These are phyloP conservation scores for Microtus oregoni DNA, from an alignment of 2,113 vertebrate genomes.

Conservation along the genomic window DNA sequence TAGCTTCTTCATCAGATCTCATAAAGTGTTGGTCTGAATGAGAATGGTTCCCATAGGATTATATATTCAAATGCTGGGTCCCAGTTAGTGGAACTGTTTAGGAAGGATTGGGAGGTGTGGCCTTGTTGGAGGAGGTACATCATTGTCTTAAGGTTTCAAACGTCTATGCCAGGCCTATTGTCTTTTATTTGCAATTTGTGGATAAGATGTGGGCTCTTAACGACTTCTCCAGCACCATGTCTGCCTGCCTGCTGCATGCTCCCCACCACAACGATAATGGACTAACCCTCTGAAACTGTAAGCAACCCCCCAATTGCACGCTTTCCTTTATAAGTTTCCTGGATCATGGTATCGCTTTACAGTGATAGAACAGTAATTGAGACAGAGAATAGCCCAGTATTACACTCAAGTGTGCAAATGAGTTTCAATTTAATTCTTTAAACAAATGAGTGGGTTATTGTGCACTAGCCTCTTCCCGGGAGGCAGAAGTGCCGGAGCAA, in stretches of 20 bases:
- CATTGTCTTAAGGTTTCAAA: not conserved
- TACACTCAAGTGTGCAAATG: not conserved
- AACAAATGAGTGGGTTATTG: not conserved
- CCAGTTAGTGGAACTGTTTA: not conserved
- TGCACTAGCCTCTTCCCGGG: not conserved
- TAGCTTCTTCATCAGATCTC: not conserved
- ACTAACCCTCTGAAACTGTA: not conserved
- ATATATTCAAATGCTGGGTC: not conserved
- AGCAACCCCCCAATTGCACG: not conserved
- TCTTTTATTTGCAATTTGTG: not conserved
- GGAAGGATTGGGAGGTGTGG: not conserved
- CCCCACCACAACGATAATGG: not conserved
- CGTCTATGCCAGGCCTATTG: not conserved
- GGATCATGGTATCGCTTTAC: not conserved
- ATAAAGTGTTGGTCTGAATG: not conserved
- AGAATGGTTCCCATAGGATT: not conserved
- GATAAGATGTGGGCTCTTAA: not conserved
- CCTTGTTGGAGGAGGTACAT: not conserved
- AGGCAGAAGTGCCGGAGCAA: not conserved
- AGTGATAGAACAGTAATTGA: not conserved
- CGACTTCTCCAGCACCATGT: not conserved
- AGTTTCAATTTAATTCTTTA: slow-evolving; percentile 25
- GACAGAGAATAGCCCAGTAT: not conserved
- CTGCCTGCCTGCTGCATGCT: not conserved
- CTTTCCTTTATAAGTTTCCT: not conserved